Conservation (phyloP, 2,888 invertebrate genomes). For the Dryomyza anilis region DNA sequence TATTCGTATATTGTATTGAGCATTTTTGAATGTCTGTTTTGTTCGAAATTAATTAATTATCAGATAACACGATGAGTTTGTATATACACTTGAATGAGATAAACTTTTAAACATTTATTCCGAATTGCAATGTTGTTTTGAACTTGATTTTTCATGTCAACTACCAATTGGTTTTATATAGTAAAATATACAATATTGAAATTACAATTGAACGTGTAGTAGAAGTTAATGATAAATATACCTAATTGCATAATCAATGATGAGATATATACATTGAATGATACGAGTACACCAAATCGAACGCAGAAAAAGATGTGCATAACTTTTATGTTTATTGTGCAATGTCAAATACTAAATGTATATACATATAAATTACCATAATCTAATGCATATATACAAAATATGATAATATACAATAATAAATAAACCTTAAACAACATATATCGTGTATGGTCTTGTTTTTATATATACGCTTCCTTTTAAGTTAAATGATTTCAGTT, state of each 20-base stretch:
- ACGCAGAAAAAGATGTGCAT: not conserved
- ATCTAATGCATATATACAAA: constrained; percentile 13
- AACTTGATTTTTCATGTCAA: not conserved
- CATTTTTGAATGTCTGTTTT: not conserved
- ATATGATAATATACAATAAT: constrained; percentile 16
- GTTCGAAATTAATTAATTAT: too few relatives aligned
- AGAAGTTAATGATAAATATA: not conserved
- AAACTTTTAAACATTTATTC: not conserved
- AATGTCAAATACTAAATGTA: not conserved
- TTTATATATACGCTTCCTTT: not conserved
- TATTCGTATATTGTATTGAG: not conserved
- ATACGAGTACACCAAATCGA: not conserved
- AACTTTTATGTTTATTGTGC: constrained; percentile 16
- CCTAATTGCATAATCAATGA: not conserved
- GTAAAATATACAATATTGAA: constrained; percentile 15
- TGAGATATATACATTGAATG: not conserved
- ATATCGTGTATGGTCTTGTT: not conserved
- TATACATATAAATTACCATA: constrained; percentile 4
- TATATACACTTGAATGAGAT: not conserved
- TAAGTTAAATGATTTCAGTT: too few relatives aligned
- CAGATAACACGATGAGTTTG: constrained; percentile 1
- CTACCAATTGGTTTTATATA: constrained; percentile 23
- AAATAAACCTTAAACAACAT: constrained; percentile 9
- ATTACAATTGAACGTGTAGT: not conserved
- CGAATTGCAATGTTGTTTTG: not conserved